Evolutionary conservation across 1,140 invertebrate species (phyloP), one percentile per base, ranked within the genome.

Genomic region (Drosophila hydei): DNA sequence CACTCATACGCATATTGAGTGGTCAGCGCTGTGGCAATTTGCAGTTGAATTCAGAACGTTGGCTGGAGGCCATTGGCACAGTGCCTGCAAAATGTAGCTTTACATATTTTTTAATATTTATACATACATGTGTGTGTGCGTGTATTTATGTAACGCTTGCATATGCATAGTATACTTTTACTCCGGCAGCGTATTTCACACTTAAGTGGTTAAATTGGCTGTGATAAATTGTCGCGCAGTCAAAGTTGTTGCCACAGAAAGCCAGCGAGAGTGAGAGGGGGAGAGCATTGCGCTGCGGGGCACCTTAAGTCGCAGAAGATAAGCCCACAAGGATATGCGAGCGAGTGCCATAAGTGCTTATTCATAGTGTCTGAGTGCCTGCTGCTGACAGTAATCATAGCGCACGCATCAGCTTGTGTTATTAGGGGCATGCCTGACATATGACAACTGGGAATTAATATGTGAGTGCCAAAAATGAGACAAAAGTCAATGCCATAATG

Each of bases 121-220:
- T 42, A 61, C 14, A 36, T 54, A 1, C 18, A 14, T 58, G 6
- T 30, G 36, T 30, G 23, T 48, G 23, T 70, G n/a, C n/a, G n/a
- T 71, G 25, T 72, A 43, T 72, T 16, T 65, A 16, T 60, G 40
- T 61, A 56, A 36, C 25, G 40, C 36, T 48, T 54, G 55, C 59
- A 63, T 59, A 73, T 67, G 67, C 62, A 63, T 42, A 60, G 54
- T 43, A 40, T 43, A 58, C 43, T 55, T 38, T 59, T 23, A 38
- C 51, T 48, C 67, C 61, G 55, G 59, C 75, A 79, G 81, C 77
- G 75, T 88, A 81, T 88, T 88, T 83, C 78, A 70, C 78, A 88
- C 83, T 87, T 87, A 87, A 87, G 83, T 88, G 83, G 83, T 88
- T 87, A 87, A 87, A 87, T 87, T 88, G 83, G 78, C 78, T 81